Evolutionary conservation across 1,140 invertebrate genomes (phyloP).

Genomic region (Teleogryllus occipitalis): DNA sequence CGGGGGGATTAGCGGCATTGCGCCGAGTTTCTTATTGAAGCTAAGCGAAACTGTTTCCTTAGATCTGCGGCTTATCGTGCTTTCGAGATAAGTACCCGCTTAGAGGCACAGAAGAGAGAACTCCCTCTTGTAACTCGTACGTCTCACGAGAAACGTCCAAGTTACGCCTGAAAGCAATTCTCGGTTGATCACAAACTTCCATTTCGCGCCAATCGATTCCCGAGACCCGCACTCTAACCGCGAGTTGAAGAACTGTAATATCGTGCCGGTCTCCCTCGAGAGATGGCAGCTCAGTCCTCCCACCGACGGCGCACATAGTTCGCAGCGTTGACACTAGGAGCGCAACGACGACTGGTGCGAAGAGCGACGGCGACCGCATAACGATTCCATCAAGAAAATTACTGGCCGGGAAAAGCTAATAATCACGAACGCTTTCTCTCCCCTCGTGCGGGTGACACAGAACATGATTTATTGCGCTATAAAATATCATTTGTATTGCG

Average conservation of each 20-base stretch:
- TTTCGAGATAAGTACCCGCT: no score
- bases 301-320: background rate
- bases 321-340: background rate
- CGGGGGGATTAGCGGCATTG: background rate
- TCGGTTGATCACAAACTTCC: background rate
- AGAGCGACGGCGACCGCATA: background rate
- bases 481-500: slow-evolving; percentile 44
- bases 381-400: slow-evolving; percentile 25
- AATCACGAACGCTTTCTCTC: slow-evolving; percentile 31
- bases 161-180: background rate
- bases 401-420: slow-evolving; percentile 22
- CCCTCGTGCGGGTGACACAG: slow-evolving; percentile 34
- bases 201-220: background rate
- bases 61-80: no score
- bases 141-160: background rate
- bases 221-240: background rate
- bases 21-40: background rate
- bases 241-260: background rate
- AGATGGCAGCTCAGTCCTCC: background rate
- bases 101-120: background rate
- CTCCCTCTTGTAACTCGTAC: background rate
- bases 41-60: background rate
- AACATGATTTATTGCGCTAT: slow-evolving; percentile 39
- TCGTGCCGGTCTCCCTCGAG: background rate
- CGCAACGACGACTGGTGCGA: background rate